A percentile compares a stretch with the other conserved stretches of the same genome.
phyloP scores from a whole-genome alignment of 1,140 invertebrate genomes.

The Oncopodura yosiiana region DNA sequence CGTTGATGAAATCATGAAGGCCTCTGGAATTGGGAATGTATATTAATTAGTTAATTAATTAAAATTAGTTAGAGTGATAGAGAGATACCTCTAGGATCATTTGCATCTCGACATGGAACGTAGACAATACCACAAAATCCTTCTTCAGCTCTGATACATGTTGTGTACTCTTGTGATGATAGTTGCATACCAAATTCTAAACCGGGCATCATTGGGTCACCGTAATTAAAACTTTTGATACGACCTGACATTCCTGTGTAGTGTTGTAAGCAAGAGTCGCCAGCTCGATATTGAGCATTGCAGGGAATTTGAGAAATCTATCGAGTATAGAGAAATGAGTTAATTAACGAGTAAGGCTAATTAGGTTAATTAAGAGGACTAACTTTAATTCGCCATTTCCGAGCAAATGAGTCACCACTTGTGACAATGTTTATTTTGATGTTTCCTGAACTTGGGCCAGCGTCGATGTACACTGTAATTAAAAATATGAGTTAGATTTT shows the following conservation, averaged over 20 bases:
- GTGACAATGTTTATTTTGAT: slow-evolving; percentile 42
- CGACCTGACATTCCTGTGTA: slow-evolving; percentile 35
- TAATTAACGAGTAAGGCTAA: too few relatives aligned
- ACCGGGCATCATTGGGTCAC: slow-evolving; percentile 35
- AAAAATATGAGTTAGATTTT: slow-evolving; percentile 2
- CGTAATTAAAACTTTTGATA: slow-evolving; percentile 38
- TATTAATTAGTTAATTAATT: background rate
- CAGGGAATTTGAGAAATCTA: slow-evolving; percentile 48
- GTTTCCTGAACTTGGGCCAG: slow-evolving; percentile 45
- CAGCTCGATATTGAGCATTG: slow-evolving; percentile 49
- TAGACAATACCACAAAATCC: slow-evolving; percentile 36
- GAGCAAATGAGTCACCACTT: slow-evolving; percentile 30
- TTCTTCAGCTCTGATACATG: slow-evolving; percentile 35
- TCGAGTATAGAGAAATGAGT: too few relatives aligned
- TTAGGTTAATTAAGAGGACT: too few relatives aligned
- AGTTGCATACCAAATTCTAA: slow-evolving; percentile 31
- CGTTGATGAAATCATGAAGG: slow-evolving; percentile 32
- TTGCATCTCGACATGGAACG: slow-evolving; percentile 31
- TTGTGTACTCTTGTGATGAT: slow-evolving; percentile 36
- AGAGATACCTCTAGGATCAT: slow-evolving; percentile 21
- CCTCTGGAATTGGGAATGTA: slow-evolving; percentile 10
- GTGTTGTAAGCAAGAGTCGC: slow-evolving; percentile 47
- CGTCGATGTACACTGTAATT: slow-evolving; percentile 35
- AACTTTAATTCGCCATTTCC: slow-evolving; percentile 35
- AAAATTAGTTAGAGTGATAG: background rate